Percentiles rank a stretch among this genome's conserved stretches.
Evolutionary conservation across 2,797 vertebrate genomes (phyloP).

Genomic region (Cynopterus sphinx): DNA sequence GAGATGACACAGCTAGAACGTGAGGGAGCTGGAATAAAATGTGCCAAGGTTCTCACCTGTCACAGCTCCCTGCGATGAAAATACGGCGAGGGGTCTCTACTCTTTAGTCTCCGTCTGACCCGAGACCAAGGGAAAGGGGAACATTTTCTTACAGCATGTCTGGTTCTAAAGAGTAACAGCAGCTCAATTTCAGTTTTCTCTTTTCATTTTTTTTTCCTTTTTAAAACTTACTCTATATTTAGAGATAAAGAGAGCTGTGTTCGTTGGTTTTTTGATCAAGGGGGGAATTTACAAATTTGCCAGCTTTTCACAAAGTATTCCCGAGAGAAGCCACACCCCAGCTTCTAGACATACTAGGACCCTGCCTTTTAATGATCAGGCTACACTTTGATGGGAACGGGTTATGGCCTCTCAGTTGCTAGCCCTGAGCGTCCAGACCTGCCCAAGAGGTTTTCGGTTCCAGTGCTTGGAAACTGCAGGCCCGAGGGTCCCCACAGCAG

Average conservation of each 20-base stretch:
- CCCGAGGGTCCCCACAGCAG: neutral
- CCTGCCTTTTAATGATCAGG: neutral
- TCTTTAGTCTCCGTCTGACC: neutral
- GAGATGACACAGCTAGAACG: neutral
- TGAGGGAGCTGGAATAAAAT: neutral
- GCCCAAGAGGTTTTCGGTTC: neutral
- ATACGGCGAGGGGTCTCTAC: rapidly evolving
- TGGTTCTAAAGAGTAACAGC: neutral
- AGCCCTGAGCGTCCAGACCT: neutral
- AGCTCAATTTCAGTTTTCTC: neutral
- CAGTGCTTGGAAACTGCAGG: neutral
- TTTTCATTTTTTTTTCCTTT: neutral
- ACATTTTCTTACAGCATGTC: neutral
- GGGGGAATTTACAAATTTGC: neutral
- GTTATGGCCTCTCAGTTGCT: neutral
- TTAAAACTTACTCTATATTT: neutral
- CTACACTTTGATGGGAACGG: neutral
- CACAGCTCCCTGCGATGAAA: neutral
- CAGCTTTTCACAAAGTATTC: neutral
- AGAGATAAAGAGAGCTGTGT: neutral
- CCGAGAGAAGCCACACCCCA: neutral
- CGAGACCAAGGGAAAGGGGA: neutral
- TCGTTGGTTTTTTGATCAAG: neutral
- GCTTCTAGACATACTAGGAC: neutral
- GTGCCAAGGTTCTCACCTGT: neutral